Evolutionary conservation across 2,888 invertebrate genomes (phyloP).

Genomic region (Eremobia ochroleuca): DNA sequence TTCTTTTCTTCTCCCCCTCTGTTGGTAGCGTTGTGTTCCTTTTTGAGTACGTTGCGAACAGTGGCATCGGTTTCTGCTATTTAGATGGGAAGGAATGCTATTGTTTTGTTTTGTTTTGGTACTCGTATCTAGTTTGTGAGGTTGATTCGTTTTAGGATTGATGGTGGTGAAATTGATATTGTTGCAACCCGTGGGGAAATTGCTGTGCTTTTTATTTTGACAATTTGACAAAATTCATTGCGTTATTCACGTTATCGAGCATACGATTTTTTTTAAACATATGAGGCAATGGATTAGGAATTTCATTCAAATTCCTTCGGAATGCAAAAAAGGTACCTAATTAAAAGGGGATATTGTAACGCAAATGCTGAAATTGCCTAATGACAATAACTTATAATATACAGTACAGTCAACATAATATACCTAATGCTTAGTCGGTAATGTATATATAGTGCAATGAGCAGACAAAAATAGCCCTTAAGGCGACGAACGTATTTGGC

Average conservation of each 20-base stretch:
- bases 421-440: not conserved
- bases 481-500: no score
- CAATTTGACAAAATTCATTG: not conserved
- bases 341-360: not conserved
- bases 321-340: not conserved
- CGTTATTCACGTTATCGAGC: not conserved
- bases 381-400: not conserved
- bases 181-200: not conserved
- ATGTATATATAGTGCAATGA: not conserved
- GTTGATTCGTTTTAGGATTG: not conserved
- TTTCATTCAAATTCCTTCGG: not conserved
- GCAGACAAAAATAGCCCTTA: not conserved
- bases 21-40: constrained; percentile 43
- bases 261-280: not conserved
- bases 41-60: constrained; percentile 38
- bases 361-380: no score
- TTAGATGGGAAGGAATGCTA: not conserved
- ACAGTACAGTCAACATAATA: not conserved
- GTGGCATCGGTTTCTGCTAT: constrained; percentile 36
- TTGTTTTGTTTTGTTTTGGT: constrained; percentile 29
- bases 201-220: not conserved
- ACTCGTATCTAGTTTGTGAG: not conserved
- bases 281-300: not conserved
- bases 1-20: constrained; percentile 49
- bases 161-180: not conserved